Conservation (phyloP, 2,888 invertebrate species). For the Cerceris rybyensis region DNA sequence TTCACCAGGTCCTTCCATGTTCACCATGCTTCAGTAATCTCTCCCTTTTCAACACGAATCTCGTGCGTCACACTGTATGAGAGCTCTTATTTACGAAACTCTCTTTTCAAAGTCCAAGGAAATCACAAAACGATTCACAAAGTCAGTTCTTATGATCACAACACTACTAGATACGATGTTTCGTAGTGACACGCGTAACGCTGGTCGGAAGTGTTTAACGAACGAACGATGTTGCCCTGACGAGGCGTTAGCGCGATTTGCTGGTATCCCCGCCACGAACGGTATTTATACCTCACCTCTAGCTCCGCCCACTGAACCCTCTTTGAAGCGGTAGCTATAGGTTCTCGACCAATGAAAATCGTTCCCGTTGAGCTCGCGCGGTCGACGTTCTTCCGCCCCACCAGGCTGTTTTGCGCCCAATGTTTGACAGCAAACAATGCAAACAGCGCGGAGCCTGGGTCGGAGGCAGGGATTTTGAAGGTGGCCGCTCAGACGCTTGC, state of each 20-base stretch:
- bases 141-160: too few species aligned
- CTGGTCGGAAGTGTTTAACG: not conserved
- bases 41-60: not conserved
- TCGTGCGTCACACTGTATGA: not conserved
- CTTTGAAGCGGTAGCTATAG: not conserved
- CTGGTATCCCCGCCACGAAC: conserved; percentile 57
- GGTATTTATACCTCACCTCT: conserved; percentile 59
- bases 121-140: not conserved
- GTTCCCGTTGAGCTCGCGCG: not conserved
- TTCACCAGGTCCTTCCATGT: conserved; percentile 82
- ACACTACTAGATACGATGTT: too few species aligned
- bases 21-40: conserved; percentile 82
- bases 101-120: not conserved
- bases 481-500: conserved; percentile 36
- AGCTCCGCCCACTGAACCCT: conserved; percentile 40
- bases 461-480: conserved; percentile 59
- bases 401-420: conserved; percentile 73
- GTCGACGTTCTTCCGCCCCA: conserved; percentile 55
- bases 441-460: conserved; percentile 66
- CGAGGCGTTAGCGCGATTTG: conserved; percentile 68
- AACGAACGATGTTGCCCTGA: conserved; percentile 23
- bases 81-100: not conserved
- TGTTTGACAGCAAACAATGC: conserved; percentile 80
- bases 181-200: too few species aligned
- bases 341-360: conserved; percentile 38